Base-by-base conservation (phyloP, 2,113 vertebrate genomes). In the Cynopterus brachyotis region DNA sequence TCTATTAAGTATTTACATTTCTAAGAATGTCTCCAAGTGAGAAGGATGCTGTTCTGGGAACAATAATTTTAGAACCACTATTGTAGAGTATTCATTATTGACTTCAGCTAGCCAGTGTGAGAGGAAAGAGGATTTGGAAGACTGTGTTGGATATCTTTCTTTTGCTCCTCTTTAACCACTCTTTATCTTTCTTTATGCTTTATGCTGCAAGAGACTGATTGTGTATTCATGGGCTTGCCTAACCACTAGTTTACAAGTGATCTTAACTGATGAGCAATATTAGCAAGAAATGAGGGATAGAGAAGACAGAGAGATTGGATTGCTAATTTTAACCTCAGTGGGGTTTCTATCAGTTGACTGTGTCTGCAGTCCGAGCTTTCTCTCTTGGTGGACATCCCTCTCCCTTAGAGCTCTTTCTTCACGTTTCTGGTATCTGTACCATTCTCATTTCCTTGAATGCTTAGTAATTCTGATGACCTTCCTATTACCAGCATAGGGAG, bases 331-430 rank as follows among this genome's bases (percentile, higher is more conserved):
- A 3, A 40, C 35, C 30, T 47, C 11, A 24, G 2, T 35, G 30
- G 26, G 37, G 12, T 15, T 37, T 24, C 57, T 26, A 2, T 57
- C 30, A 9, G 30, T 20, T 20, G 55, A 22, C 30, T 70, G 4
- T 73, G 17, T 67, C 40, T 42, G n/a, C 17, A 30, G 15, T 3
- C 4, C 10, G 76, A 67, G 8, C 55, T 89, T 13, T 59, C 6
- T 42, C 35, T 72, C 10, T 9, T 55, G 35, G 12, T 9, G 40
- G 4, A 26, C 5, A 50, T 13, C 0, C 2, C 1, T 2, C 22
- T 89, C 35, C 37, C 19, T 32, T 32, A n/a, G 6, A 22, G 7
- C n/a, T 82, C 6, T 84, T 62, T 85, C 70, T 57, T 32, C 1
- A 13, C 24, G 6, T 47, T 80, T 62, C 11, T 64, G 12, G 28